Conservation (phyloP, 1,140 invertebrate species). For the Argopecten irradians region DNA sequence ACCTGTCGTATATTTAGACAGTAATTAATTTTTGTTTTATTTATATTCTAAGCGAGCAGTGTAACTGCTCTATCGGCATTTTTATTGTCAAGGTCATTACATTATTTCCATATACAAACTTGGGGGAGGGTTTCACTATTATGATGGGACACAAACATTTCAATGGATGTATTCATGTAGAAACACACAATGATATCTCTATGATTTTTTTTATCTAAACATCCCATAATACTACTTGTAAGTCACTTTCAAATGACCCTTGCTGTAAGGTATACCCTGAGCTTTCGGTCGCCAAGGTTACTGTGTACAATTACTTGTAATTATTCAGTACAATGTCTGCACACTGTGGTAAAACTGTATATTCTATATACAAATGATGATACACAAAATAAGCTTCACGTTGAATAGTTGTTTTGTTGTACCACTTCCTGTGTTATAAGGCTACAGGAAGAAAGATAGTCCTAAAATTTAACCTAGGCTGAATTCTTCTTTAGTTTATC, state of each 20-base stretch:
- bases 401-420: neutral
- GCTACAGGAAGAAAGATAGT: neutral
- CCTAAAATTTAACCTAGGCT: neutral
- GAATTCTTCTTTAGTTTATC: neutral
- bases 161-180: neutral
- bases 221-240: slow-evolving; percentile 2
- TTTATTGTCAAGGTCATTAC: neutral
- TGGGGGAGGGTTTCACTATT: too few relatives aligned
- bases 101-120: neutral
- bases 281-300: neutral
- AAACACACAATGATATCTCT: neutral
- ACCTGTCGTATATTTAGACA: neutral
- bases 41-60: neutral
- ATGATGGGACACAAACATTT: neutral
- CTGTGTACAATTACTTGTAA: neutral
- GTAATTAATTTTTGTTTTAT: neutral
- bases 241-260: slow-evolving; percentile 15
- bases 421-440: neutral
- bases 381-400: too few relatives aligned
- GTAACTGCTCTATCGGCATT: neutral
- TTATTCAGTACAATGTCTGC: neutral
- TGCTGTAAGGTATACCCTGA: neutral
- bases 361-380: neutral
- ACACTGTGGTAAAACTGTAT: neutral
- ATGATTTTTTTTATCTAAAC: neutral